A percentile compares a stretch with the other conserved stretches of the same genome.
Evolutionary conservation across 2,113 vertebrate genomes (phyloP).

Genomic region (Melanostigma gelatinosum): DNA sequence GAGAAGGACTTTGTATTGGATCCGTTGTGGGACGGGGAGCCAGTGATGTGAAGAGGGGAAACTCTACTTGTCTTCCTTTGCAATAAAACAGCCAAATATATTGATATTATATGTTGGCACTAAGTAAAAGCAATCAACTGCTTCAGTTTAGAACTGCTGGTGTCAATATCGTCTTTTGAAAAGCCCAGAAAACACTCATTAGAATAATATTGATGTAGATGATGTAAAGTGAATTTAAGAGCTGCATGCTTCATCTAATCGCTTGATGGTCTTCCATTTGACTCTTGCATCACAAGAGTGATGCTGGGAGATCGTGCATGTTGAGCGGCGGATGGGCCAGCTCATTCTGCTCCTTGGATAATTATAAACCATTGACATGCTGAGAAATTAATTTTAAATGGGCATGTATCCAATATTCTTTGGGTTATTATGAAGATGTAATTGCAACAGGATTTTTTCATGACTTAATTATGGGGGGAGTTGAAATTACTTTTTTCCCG

Average conservation of each 20-base stretch:
- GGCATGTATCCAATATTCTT: slow-evolving; percentile 53
- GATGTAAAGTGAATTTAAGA: slow-evolving; percentile 20
- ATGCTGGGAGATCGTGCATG: neutral
- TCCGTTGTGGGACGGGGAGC: too few species aligned
- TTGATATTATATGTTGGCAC: neutral
- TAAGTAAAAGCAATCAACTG: neutral
- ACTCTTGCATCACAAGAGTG: neutral
- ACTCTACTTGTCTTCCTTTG: neutral
- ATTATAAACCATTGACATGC: slow-evolving; percentile 66
- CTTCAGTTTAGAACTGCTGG: neutral
- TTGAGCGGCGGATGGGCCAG: slow-evolving; percentile 5
- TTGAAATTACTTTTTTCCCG: slow-evolving; percentile 42
- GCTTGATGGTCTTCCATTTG: slow-evolving; percentile 9
- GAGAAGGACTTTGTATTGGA: too few species aligned
- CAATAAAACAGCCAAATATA: neutral
- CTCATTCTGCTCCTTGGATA: slow-evolving; percentile 54
- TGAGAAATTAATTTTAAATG: slow-evolving; percentile 62
- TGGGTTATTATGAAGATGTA: slow-evolving; percentile 72
- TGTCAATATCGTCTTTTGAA: slow-evolving; percentile 3
- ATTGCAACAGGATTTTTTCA: slow-evolving; percentile 53
- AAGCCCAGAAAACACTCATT: neutral
- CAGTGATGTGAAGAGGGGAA: too few species aligned
- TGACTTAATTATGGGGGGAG: slow-evolving; percentile 49
- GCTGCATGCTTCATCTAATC: slow-evolving; percentile 11
- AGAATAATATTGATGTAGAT: neutral